Base-by-base conservation (phyloP, 2,797 vertebrate genomes). In the Sebastes taczanowskii region DNA sequence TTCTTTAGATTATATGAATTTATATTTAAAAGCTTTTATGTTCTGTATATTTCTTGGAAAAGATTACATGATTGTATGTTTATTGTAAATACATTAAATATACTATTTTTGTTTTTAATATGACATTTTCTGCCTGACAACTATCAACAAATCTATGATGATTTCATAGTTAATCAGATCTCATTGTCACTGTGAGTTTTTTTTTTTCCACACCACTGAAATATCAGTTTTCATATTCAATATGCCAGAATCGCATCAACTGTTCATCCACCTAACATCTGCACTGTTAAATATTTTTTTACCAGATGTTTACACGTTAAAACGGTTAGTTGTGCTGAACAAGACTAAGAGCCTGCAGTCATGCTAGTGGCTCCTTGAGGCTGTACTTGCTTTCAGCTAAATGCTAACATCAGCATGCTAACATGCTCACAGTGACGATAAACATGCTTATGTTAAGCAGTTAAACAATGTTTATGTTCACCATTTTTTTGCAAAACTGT, bases 21-120 rank as follows among this genome's bases (percentile, higher is more conserved):
- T 93, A 81, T 92, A 92, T 94, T 93, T 77, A 88, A 92, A 88
- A 91, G 85, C 84, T 93, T 94, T 94, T 93, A 85, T 74, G 89
- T 94, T 93, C 83, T 94, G 92, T 94, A 91, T 83, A 89, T 93
- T 91, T 91, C 77, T 91, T 92, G 91, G 76, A 90, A 87, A 92
- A 87, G 86, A 91, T 86, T 87, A 92, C 84, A 94, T 95, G 93
- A 95, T 93, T 95, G 93, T 94, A 95, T 93, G 93, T 93, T 94
- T 93, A 91, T 92, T 95, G 93, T 94, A 93, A 93, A 95, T 94
- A 93, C 90, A 94, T 94, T 93, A 94, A 95, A 95, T 94, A 95
- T 94, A 92, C 90, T 95, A 94, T 95, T 94, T 94, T 95, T 94
- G 91, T 93, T 95, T 95, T 90, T 92, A 93, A 87, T 68, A 87